Base-by-base conservation (phyloP, 2,888 invertebrate genomes). In the Drosophila multiciliata region DNA sequence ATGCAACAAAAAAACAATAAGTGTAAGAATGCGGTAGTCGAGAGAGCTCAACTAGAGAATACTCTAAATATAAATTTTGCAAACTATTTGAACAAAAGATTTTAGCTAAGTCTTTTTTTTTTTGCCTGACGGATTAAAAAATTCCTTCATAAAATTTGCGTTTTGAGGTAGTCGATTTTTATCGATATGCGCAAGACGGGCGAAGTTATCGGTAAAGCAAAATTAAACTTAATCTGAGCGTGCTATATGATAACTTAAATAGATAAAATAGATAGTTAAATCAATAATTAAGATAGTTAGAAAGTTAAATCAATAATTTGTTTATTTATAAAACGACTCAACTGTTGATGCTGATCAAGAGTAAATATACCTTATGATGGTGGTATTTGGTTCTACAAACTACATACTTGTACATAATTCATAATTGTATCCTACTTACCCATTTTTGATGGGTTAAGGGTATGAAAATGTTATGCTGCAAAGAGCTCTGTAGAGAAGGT, bases 401-500 rank as follows among this genome's bases (percentile, higher is more conserved):
- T 38, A 38, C 17, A 8, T 8, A 8, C 38, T 17, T 17, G 17
- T 38, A 17, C 17, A 17, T 8, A 17, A 17, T 38, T 17, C 3
- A 17, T 38, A 38, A 38, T 38, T 17, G 17, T 38, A 38, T 38
- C 38, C 7, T 38, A 38, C 38, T 17, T 17, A 38, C 38, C 8
- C 17, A 38, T 38, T 38, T 38, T 17, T 38, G 17, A 38, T 38
- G 7, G 8, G 17, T 38, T 38, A 17, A 8, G 17, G 38, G 17
- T 38, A 8, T 38, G 3, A 15, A 38, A 38, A 17, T 38, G 20
- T 17, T 60, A 36, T 72, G 57, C 61, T 33, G 66, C 40, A 64
- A 80, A 69, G 58, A 52, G 36, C 26, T 64, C 64, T 67, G 68
- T 78, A 63, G 48, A 58, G 26, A 36, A 12, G 15, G 59, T 55